Conservation (phyloP, 2,113 vertebrate genomes). For the Anthoscopus minutus region DNA sequence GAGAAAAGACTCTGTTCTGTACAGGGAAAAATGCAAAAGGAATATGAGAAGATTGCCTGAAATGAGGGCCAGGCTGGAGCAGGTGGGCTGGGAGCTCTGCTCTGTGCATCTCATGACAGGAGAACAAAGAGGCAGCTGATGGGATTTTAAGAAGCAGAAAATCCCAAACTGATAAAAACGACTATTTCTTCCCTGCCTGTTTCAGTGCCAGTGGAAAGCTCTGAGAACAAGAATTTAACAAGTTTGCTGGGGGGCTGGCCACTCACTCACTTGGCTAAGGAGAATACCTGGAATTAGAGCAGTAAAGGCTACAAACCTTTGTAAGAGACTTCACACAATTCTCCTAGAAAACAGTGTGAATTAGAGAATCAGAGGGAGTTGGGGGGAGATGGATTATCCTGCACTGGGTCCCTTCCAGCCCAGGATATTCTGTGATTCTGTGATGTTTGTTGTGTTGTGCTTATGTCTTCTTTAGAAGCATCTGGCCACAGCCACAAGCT, state of each 20-base stretch:
- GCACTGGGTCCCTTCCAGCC: not conserved
- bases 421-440: not conserved
- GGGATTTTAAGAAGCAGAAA: not conserved
- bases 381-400: not conserved
- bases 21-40: not conserved
- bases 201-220: not conserved
- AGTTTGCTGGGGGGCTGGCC: not conserved
- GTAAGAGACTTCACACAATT: not conserved
- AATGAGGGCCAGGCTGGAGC: not conserved
- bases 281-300: not conserved
- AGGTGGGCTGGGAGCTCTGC: not conserved
- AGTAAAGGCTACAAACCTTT: not conserved
- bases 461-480: not conserved
- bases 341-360: not conserved
- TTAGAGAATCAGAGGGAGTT: not conserved
- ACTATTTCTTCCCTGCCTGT: not conserved
- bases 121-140: not conserved
- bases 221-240: not conserved
- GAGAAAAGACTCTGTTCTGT: not conserved
- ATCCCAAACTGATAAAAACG: not conserved
- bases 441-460: not conserved
- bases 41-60: not conserved
- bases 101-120: not conserved
- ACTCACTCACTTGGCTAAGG: not conserved
- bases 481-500: not conserved